These are phyloP conservation scores for Dynastes tityus DNA, from an alignment of 2,888 invertebrate genomes.

Conservation along the genomic window DNA sequence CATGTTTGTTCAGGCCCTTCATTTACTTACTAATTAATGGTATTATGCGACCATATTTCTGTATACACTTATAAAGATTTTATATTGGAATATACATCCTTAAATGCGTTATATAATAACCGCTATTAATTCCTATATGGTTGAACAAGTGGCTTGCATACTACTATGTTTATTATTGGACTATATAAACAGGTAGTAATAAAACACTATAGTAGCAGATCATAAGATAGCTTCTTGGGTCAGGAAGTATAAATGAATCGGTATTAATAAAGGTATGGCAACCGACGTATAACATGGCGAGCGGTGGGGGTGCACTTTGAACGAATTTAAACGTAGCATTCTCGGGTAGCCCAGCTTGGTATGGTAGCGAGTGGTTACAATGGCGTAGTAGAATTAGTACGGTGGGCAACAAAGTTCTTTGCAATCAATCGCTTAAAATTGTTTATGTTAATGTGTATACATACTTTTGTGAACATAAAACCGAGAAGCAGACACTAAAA, in stretches of 20 bases:
- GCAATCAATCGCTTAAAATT: no score
- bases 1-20: slow-evolving; percentile 6
- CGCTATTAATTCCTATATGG: slow-evolving; percentile 6
- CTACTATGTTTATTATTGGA: neutral
- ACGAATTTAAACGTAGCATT: neutral
- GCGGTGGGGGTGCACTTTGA: neutral
- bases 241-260: neutral
- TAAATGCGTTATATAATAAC: neutral
- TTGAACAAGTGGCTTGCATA: neutral
- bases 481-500: no score
- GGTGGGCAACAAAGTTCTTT: no score
- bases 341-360: neutral
- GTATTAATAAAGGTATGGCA: neutral
- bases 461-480: no score
- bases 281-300: neutral
- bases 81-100: slow-evolving; percentile 1
- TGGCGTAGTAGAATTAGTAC: neutral
- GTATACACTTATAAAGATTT: slow-evolving; percentile 1
- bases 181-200: slow-evolving; percentile 16
- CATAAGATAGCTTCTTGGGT: neutral
- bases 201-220: neutral
- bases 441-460: no score
- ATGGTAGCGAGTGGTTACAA: neutral
- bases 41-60: neutral
- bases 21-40: neutral